Evolutionary conservation across 1,140 invertebrate genomes (phyloP).

Genomic region (Caenorhabditis inopinata): DNA sequence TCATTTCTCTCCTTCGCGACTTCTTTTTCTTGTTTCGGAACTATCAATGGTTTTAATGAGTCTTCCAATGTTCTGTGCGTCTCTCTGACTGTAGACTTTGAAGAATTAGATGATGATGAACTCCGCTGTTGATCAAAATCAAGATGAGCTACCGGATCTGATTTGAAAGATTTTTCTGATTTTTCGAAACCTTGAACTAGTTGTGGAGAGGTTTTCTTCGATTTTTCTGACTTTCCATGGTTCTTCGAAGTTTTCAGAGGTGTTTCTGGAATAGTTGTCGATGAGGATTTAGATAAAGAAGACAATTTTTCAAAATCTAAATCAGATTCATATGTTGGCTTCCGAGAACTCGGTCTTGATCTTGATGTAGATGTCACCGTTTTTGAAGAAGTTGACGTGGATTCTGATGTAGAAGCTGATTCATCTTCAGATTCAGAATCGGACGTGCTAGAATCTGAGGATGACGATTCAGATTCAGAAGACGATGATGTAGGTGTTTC

Average conservation of each 20-base stretch:
- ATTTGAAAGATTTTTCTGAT: background rate
- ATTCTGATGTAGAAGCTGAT: background rate
- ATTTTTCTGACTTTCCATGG: background rate
- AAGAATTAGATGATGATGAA: background rate
- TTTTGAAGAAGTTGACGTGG: background rate
- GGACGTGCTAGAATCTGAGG: background rate
- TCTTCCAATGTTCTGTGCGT: background rate
- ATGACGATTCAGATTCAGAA: slow-evolving; percentile 1
- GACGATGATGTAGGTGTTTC: background rate
- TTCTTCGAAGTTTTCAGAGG: background rate
- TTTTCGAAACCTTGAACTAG: background rate
- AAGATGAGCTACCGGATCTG: background rate
- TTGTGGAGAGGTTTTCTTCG: background rate
- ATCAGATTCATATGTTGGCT: background rate
- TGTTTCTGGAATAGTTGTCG: background rate
- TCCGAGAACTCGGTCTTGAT: background rate
- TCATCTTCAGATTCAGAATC: background rate
- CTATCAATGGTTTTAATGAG: background rate
- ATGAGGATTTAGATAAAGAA: background rate
- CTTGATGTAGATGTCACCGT: no score
- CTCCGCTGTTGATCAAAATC: background rate
- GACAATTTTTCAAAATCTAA: background rate
- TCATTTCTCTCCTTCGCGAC: background rate
- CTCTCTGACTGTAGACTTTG: background rate
- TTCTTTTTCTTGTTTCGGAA: background rate